These are phyloP conservation scores for Therioaphis trifolii DNA, from an alignment of 2,888 invertebrate genomes.

Conservation along the genomic window DNA sequence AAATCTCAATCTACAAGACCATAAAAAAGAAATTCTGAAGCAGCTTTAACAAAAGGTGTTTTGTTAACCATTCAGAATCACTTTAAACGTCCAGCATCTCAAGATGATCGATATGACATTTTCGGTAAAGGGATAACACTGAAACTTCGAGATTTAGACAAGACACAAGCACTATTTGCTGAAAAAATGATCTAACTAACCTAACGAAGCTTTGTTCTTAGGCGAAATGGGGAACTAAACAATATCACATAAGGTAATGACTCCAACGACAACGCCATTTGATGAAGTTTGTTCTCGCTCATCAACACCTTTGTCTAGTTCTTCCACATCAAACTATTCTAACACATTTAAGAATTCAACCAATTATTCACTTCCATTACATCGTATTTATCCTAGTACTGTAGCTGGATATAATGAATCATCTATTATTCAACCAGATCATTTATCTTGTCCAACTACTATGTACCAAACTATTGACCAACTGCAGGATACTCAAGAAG, in stretches of 20 bases:
- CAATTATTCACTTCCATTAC: no score
- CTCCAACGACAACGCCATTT: slow-evolving; percentile 29
- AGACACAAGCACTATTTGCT: no score
- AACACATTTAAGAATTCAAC: slow-evolving; percentile 2
- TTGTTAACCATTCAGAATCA: slow-evolving; percentile 55
- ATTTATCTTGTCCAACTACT: no score
- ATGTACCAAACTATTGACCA: no score
- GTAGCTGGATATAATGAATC: no score
- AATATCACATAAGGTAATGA: slow-evolving; percentile 58
- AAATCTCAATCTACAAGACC: slow-evolving; percentile 21
- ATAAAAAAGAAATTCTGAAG: slow-evolving; percentile 49
- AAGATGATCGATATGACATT: slow-evolving; percentile 51
- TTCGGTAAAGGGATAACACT: slow-evolving; percentile 62
- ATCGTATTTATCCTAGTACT: no score
- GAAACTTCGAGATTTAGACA: slow-evolving; percentile 59
- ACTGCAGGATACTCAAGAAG: no score
- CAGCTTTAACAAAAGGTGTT: slow-evolving; percentile 57
- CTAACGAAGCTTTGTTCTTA: slow-evolving; percentile 64
- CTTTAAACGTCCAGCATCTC: slow-evolving; percentile 27
- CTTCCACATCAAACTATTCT: slow-evolving; percentile 32
- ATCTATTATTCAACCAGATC: no score
- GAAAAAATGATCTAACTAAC: no score
- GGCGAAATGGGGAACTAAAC: slow-evolving; percentile 60
- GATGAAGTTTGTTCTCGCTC: slow-evolving; percentile 29
- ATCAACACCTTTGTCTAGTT: no score